Evolutionary conservation across 2,888 invertebrate genomes (phyloP).

Genomic region (Amphipoea lucens): DNA sequence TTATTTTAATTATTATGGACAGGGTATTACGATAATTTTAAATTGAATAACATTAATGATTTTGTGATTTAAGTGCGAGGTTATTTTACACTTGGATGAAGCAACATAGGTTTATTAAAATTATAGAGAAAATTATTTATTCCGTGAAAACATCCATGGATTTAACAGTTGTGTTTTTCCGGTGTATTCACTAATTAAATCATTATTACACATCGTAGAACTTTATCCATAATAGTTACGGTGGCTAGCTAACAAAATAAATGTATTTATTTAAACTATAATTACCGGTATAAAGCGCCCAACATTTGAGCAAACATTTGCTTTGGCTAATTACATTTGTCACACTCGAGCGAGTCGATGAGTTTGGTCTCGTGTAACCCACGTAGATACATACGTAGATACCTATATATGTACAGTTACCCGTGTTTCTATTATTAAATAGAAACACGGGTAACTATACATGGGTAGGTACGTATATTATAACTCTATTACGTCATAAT

Average conservation of each 20-base stretch:
- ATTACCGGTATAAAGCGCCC: constrained; percentile 25
- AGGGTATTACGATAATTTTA: neutral
- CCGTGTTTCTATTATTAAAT: constrained; percentile 10
- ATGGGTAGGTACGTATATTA: neutral
- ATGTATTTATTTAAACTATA: constrained; percentile 34
- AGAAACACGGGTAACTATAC: constrained; percentile 4
- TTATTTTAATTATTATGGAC: constrained; percentile 28
- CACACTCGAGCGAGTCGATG: constrained; percentile 37
- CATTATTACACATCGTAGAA: neutral
- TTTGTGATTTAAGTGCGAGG: neutral
- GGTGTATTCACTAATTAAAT: neutral
- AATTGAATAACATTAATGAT: neutral
- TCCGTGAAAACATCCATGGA: too few relatives aligned
- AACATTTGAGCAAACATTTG: constrained; percentile 59
- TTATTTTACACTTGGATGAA: neutral
- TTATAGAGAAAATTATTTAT: neutral
- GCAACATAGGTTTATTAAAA: neutral
- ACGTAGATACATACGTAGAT: neutral
- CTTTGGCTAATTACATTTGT: constrained; percentile 60
- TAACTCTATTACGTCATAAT: neutral
- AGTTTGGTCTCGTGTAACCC: constrained; percentile 16
- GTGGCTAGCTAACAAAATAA: constrained; percentile 13
- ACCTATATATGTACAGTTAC: neutral
- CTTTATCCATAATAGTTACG: neutral
- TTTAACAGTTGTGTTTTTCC: too few relatives aligned